Conservation (phyloP, 2,888 invertebrate species). For the Eretmocerus hayati region DNA sequence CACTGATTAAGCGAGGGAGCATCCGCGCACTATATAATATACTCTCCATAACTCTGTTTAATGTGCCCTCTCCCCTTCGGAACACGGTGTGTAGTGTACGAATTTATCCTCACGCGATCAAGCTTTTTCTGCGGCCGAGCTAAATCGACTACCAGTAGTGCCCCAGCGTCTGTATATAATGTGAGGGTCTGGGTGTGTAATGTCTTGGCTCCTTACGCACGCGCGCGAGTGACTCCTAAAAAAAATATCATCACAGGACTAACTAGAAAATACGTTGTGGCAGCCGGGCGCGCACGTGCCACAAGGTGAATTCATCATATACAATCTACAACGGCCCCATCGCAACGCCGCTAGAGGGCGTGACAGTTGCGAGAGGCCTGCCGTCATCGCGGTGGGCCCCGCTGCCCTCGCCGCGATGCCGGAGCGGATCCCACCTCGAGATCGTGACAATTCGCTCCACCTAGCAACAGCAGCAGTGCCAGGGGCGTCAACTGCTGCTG, state of each 20-base stretch:
- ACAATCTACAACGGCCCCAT: neutral
- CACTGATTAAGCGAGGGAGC: conserved; percentile 48
- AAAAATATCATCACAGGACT: conserved; percentile 46
- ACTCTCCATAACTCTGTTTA: conserved; percentile 29
- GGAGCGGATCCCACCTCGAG: conserved; percentile 17
- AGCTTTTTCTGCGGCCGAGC: neutral
- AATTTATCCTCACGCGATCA: neutral
- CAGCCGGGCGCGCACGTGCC: conserved; percentile 12
- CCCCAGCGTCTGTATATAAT: too few species aligned
- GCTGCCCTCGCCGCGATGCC: too few species aligned
- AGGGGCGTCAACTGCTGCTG: conserved; percentile 6
- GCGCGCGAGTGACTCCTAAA: conserved; percentile 38
- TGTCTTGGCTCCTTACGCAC: too few species aligned
- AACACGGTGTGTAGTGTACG: conserved; percentile 32
- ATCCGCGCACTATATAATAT: conserved; percentile 27
- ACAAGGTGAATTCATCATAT: neutral
- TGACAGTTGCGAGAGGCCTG: neutral
- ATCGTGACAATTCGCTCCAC: conserved; percentile 14
- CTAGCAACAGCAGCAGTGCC: conserved; percentile 9
- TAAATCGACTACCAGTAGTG: too few species aligned
- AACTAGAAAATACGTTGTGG: conserved; percentile 43
- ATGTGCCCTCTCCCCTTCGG: conserved; percentile 41
- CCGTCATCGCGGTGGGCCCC: neutral
- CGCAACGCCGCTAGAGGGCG: neutral
- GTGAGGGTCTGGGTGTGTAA: conserved; percentile 1